A percentile compares a stretch with the other conserved stretches of the same genome.
Evolutionary conservation across 2,888 invertebrate genomes (phyloP).

Genomic region (Molorchus minor): DNA sequence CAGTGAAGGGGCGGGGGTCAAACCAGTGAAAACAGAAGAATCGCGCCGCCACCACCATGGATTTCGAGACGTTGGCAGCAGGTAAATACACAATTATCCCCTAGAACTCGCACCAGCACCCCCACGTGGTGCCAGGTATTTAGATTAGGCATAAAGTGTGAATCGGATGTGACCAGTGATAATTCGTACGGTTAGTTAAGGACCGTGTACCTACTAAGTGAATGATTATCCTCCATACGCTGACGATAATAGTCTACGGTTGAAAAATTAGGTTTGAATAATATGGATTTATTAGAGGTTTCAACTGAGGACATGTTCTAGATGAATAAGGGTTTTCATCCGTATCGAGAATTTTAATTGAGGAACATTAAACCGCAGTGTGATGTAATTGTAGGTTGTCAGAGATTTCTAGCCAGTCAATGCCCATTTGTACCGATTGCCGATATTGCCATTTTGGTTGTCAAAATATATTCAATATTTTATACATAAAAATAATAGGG

Average conservation of each 20-base stretch:
- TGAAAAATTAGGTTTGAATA: conserved; percentile 33
- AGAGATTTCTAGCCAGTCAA: not conserved
- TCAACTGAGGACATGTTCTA: not conserved
- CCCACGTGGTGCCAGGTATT: conserved; percentile 7
- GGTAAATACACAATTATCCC: conserved; percentile 54
- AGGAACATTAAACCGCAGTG: no score
- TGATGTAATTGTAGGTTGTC: not conserved
- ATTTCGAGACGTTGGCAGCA: conserved; percentile 61
- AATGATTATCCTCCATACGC: conserved; percentile 53
- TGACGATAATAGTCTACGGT: conserved; percentile 41
- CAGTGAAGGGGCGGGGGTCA: conserved; percentile 49
- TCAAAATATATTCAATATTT: no score
- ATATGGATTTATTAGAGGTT: conserved; percentile 27
- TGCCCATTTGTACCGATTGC: no score
- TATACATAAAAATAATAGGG: no score
- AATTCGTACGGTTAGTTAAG: conserved; percentile 52
- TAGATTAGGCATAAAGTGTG: conserved; percentile 11
- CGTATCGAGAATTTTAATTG: no score
- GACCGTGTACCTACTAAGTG: conserved; percentile 55
- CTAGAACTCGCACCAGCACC: not conserved
- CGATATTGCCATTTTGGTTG: no score
- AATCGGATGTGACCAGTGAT: conserved; percentile 44
- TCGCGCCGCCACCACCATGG: conserved; percentile 49
- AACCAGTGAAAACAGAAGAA: conserved; percentile 43
- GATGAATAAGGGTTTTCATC: no score